phyloP scores from a whole-genome alignment of 2,888 invertebrate genomes.

The Lordiphosa fenestrarum region DNA sequence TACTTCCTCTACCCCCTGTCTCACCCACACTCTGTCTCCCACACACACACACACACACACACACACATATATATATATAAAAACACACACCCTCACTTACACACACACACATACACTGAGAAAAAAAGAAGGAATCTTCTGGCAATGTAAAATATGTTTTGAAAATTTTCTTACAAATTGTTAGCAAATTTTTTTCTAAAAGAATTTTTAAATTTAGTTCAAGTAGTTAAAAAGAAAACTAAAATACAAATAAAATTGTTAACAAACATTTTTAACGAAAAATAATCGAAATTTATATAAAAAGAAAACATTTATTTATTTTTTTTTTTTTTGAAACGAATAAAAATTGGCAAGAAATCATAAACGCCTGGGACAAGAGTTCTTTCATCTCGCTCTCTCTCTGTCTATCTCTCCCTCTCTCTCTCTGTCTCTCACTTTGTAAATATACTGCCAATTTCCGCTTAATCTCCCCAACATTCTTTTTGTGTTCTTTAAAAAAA shows the following conservation, averaged over 20 bases:
- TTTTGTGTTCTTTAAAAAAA: constrained; percentile 52
- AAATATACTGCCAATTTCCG: constrained; percentile 46
- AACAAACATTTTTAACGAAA: constrained; percentile 29
- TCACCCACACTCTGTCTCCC: constrained; percentile 1
- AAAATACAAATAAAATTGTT: constrained; percentile 31
- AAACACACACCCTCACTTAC: constrained; percentile 21
- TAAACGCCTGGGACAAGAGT: constrained; percentile 6
- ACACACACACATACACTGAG: constrained; percentile 26
- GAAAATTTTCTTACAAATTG: constrained; percentile 22
- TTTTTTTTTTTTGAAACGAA: constrained; percentile 35
- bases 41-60: constrained; percentile 15
- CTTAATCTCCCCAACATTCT: constrained; percentile 19
- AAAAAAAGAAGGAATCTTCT: constrained; percentile 21
- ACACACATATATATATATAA: constrained; percentile 13
- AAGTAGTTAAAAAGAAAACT: constrained; percentile 22
- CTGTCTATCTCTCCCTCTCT: constrained; percentile 6
- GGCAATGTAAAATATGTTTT: constrained; percentile 29
- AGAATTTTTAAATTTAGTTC: constrained; percentile 32
- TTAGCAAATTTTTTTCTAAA: constrained; percentile 56
- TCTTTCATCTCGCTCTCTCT: neutral
- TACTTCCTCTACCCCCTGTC: constrained; percentile 23
- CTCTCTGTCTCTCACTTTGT: constrained; percentile 39
- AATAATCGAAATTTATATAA: constrained; percentile 12
- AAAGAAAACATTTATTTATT: constrained; percentile 59
- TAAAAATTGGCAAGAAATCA: constrained; percentile 21